Evolutionary conservation across 1,140 invertebrate genomes (phyloP), one percentile per base, ranked within the genome.

Genomic region (Macrosteles quadrilineatus): DNA sequence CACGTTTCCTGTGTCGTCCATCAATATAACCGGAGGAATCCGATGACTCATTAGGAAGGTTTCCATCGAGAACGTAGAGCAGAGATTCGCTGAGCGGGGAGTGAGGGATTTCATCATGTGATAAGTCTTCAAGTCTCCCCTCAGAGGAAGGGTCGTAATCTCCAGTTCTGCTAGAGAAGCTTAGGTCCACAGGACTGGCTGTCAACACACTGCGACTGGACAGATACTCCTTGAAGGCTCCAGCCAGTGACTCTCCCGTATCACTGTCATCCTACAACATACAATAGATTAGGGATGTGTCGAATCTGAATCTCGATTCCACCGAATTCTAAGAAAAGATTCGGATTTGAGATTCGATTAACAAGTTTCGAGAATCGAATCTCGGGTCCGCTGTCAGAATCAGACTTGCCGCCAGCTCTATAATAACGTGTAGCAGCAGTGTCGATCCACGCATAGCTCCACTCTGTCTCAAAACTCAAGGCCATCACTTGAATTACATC

Each of bases 121-220:
- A 31, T 14, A 36, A 14, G 71, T 50, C 47, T 21, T 50, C 67
- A 78, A 83, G 80, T 69, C 84, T 78, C 76, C 85, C 81, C 62
- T 83, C 80, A 74, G 84, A 82, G 0, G 85, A 87, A 59, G 87
- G 83, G 45, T 84, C 85, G 73, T 85, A 90, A 75, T 92, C 91
- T 73, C 87, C 90, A 0, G 91, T 88, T 43, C 88, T 87, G 73
- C 90, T 92, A 17, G 90, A 84, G 76, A 93, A 92, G 73, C 90
- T 92, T 47, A 91, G 80, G 82, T 94, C 91, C 2, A 90, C 86
- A 2, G 90, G 91, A 70, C 88, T 91, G 0, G 88, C 87, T 1
- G 90, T 91, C 17, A 93, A 78, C 2, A 92, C 87, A 50, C 90
- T 91, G 73, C 91, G 84, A 67, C 87, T 90, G 0, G 89, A 80